A percentile compares a stretch with the other conserved stretches of the same genome.
Conservation (phyloP, 1,140 invertebrate species). For the Parasteatoda tepidariorum region DNA sequence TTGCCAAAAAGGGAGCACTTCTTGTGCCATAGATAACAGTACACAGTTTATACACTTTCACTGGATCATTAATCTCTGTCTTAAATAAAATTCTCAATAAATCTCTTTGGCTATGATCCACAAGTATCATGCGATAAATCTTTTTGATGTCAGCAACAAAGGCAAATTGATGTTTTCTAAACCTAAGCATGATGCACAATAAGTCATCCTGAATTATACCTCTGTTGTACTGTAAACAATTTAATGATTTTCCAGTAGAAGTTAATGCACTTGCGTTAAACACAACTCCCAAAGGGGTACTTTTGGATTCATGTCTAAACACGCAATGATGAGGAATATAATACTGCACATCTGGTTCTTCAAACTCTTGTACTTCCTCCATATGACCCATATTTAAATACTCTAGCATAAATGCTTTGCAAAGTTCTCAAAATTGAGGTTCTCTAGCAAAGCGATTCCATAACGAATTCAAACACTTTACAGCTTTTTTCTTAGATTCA, state of each 20-base stretch:
- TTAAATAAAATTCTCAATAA: slow-evolving; percentile 69
- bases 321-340: slow-evolving; percentile 18
- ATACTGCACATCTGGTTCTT: neutral
- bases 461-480: neutral
- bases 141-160: neutral
- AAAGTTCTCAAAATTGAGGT: neutral
- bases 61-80: slow-evolving; percentile 60
- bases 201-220: slow-evolving; percentile 3
- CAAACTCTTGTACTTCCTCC: neutral
- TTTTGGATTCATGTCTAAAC: neutral
- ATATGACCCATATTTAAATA: neutral
- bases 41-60: slow-evolving; percentile 65
- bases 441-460: slow-evolving; percentile 6
- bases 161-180: neutral
- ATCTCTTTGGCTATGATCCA: neutral
- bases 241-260: slow-evolving; percentile 2
- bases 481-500: neutral
- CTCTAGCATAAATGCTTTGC: neutral
- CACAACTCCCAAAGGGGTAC: neutral
- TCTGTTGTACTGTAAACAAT: neutral
- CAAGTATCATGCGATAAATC: neutral
- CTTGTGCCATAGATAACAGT: neutral
- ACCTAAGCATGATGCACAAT: neutral
- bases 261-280: neutral
- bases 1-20: neutral